These are phyloP conservation scores for Philhelius pedissequus DNA, from an alignment of 2,888 invertebrate genomes.

Conservation along the genomic window DNA sequence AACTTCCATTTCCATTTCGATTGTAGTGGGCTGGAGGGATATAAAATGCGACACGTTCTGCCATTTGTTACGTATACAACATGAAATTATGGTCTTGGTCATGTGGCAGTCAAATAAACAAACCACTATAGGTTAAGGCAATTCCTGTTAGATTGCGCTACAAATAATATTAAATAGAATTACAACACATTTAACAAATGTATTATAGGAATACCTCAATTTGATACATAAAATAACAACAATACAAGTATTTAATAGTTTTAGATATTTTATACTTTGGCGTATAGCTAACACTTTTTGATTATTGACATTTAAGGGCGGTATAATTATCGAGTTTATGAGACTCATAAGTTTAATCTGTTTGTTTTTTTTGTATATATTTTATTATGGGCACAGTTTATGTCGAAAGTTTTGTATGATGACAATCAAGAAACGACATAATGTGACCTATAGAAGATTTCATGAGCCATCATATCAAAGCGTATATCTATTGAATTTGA, in stretches of 20 bases:
- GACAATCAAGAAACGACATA: no score
- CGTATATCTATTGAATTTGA: no score
- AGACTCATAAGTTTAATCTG: no score
- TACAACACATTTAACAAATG: not conserved
- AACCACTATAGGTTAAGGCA: conserved; percentile 5
- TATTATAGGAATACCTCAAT: not conserved
- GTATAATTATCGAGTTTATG: no score
- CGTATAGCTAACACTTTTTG: no score
- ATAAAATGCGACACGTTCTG: conserved; percentile 21
- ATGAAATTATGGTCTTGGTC: not conserved
- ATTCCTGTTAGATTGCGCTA: not conserved
- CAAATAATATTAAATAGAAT: not conserved
- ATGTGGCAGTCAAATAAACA: conserved; percentile 28
- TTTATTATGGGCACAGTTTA: no score
- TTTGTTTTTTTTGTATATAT: no score
- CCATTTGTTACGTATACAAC: not conserved
- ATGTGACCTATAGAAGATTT: no score
- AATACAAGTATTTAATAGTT: not conserved
- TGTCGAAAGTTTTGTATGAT: no score
- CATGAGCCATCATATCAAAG: no score
- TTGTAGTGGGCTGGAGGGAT: not conserved
- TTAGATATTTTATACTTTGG: not conserved
- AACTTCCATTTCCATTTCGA: conserved; percentile 11
- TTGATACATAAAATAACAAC: not conserved
- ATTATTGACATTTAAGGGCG: no score